Evolutionary conservation across 2,797 vertebrate genomes (phyloP), one percentile per base, ranked within the genome.

Genomic region (Stomatorhinus walkeri): DNA sequence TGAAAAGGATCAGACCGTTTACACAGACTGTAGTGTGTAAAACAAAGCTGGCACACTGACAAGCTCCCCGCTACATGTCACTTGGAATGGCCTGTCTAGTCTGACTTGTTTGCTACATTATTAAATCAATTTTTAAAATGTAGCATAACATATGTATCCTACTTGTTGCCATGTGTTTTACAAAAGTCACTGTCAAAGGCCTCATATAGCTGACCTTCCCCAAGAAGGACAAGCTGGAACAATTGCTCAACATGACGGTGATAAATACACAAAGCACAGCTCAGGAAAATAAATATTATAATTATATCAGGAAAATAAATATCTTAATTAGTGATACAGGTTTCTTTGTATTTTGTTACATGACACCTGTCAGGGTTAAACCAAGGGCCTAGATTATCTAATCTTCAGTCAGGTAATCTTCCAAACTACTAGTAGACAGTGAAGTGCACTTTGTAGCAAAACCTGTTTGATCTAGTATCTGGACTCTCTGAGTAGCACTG

Each of bases 371-470:
- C 88, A 83, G 5, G 32, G 88, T 83, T 52, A 28, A 85, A 61
- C 43, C 24, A 48, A 40, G 84, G 81, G 43, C 56, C 24, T 84
- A 49, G 24, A 49, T 89, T 28, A 68, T 59, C 24, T 83, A 52
- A n/a, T 68, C 46, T 68, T 48, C 61, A 86, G 48, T 52, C 88
- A 40, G 43, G 32, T 68, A 85, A 85, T 85, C 59, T 68, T 19
- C 24, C 54, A 28, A 61, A 43, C 79, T 88, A 36, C 54, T 85
- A 24, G 52, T 19, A 28, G 88, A 9, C 88, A 64, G 24, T 81
- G 32, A 36, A 51, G 87, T 81, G 68, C 81, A 16, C 8, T 19
- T 56, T n/a, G 76, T 12, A 28, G 79, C 9, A 22, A 83, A 81
- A 59, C 28, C 28, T 54, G 76, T 51, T 51, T 28, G 24, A 52